phyloP scores from a whole-genome alignment of 2,113 vertebrate genomes.

The Cochlearius cochlearius region DNA sequence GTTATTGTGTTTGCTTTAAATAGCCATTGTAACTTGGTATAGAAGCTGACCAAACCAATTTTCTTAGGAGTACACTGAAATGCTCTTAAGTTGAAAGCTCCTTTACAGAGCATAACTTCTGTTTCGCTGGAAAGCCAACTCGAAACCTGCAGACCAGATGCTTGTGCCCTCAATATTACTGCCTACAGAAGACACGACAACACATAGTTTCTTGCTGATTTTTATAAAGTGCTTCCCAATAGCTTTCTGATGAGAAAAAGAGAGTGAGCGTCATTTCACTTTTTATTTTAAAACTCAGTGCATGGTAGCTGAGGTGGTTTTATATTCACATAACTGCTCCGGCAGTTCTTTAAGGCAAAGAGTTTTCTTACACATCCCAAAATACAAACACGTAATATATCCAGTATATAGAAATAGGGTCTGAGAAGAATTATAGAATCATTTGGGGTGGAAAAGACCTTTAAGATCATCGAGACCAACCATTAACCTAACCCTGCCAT shows the following conservation, averaged over 20 bases:
- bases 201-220: not conserved
- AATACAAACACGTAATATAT: not conserved
- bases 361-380: not conserved
- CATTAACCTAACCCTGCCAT: too few species aligned
- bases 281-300: not conserved
- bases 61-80: not conserved
- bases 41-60: not conserved
- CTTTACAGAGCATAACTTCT: not conserved
- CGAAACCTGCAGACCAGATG: constrained; percentile 28
- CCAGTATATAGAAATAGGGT: not conserved
- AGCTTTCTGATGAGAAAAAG: not conserved
- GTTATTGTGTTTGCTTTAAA: not conserved
- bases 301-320: not conserved
- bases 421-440: not conserved
- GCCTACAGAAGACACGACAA: not conserved
- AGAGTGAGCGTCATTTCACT: not conserved
- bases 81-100: not conserved
- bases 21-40: not conserved
- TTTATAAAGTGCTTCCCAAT: not conserved
- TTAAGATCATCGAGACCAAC: too few species aligned
- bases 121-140: not conserved
- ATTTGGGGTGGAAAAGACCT: too few species aligned
- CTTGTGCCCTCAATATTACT: not conserved
- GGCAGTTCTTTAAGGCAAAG: not conserved
- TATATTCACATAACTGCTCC: not conserved